Evolutionary conservation across 2,888 invertebrate genomes (phyloP), one percentile per base, ranked within the genome.

Genomic region (Lypha dubia): DNA sequence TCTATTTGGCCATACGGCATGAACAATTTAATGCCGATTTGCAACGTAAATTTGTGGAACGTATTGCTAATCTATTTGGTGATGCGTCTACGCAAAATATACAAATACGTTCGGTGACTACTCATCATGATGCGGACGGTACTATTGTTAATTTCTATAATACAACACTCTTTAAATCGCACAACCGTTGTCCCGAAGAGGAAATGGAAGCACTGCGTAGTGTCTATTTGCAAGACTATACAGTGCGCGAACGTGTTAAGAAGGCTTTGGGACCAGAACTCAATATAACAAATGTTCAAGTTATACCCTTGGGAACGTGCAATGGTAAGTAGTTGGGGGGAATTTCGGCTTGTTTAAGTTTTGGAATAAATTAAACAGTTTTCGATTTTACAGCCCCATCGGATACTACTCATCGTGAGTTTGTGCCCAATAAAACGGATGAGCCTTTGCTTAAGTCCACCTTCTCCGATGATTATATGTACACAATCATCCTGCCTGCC

Each of bases 401-500:
- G 11, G 91, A 90, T 80, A 87, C 89, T 24, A 88, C 87, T 70
- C 90, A 88, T 74, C 89, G 89, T 17, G 92, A 91, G n/a, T 89
- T 87, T 79, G 87, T 90, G 53, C 90, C 91, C 41, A 89, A 89
- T 20, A 91, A 90, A 82, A 88, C 88, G 51, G 91, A 92, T 71
- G 91, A 91, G 79, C 91, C 91, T 0, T 88, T 88, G 28, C 88
- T 92, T 1, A 91, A 93, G 53, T 90, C 92, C 41, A 91, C 93
- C 5, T 93, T 93, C 53, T 92, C 93, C 79, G 94, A 95, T 28
- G 95, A 95, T 87, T 95, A 96, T 88, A 91, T 96, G 87, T 93
- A 96, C 68, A 98, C 98, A 11, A 97, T 97, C 87, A 95, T 98
- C 51, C 94, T 98, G 79, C 98, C 99, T 0, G 96, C 97, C 0